Conservation (phyloP, 30 jellyfish, hydroid and myxozoan genomes). For the Cassiopea xamachana region DNA sequence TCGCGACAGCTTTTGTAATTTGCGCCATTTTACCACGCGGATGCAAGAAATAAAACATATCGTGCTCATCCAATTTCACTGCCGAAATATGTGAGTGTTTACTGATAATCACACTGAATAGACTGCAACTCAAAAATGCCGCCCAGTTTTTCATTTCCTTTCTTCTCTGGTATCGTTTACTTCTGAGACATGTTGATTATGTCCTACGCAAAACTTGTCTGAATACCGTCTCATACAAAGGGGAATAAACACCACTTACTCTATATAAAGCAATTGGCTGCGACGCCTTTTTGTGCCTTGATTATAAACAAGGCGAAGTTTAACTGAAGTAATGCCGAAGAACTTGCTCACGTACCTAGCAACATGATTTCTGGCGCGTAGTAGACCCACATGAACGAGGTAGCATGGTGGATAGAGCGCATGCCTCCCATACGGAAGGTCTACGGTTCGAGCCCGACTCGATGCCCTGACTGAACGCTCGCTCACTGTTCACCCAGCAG, state of each 20-base stretch:
- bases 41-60: neutral
- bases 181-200: neutral
- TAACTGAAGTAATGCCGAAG: neutral
- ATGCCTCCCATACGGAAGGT: no score
- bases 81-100: neutral
- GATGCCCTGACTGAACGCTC: no score
- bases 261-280: neutral
- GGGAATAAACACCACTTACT: neutral
- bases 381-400: no score
- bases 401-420: no score
- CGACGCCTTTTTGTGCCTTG: neutral
- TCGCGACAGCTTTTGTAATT: neutral
- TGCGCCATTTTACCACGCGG: conserved; percentile 12
- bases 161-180: neutral
- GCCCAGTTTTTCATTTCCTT: neutral
- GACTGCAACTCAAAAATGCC: conserved; percentile 3
- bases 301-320: neutral
- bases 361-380: no score
- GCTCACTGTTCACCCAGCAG: no score
- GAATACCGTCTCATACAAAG: neutral
- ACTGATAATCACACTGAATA: neutral
- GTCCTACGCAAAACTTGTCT: neutral
- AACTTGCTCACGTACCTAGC: no score
- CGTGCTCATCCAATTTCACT: neutral
- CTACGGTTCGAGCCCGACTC: no score